Evolutionary conservation across 2,888 invertebrate genomes (phyloP), one percentile per base, ranked within the genome.

Genomic region (Amblyjoppa fuscipennis): DNA sequence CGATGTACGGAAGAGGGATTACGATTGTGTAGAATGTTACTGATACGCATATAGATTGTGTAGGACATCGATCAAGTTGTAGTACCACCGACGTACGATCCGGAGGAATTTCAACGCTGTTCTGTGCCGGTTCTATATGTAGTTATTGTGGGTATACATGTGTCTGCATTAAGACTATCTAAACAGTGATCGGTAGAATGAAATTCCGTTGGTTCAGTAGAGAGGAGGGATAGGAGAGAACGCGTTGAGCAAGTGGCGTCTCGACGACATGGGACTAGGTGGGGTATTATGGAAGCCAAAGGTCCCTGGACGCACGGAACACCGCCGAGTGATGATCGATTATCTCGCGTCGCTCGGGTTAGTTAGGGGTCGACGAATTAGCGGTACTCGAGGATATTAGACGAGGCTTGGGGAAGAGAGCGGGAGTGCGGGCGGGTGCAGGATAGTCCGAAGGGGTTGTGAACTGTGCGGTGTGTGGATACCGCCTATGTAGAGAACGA

Each of bases 351-450:
- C 83, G 83, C 83, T 83, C 81, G 83, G 45, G 83, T 87, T 86
- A 83, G 86, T 86, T 86, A 81, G 85, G 83, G 90, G 89, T 86
- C 90, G 89, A 90, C 91, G 92, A 93, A 93, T 93, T 93, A 92
- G 92, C 90, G 91, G 89, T 90, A 91, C 91, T 92, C 91, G 61
- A 89, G 91, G 92, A 92, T 93, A 92, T 93, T 92, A 92, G 91
- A 92, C 90, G 90, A 34, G 69, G 86, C 20, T 45, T 31, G 56
- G 25, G 61, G 16, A 28, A 61, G 61, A 16, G 45, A 74, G 73
- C 31, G 51, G 64, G 11, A 13, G 13, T 13, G 45, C 13, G 45
- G 13, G 13, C 11, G 13, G 80, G 53, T 49, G 66, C 66, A 11
- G 9, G 80, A 41, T 53, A 64, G 79, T 74, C 53, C 73, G 73